Evolutionary conservation across 2,113 vertebrate genomes (phyloP).

Genomic region (Chloroceryle aenea): DNA sequence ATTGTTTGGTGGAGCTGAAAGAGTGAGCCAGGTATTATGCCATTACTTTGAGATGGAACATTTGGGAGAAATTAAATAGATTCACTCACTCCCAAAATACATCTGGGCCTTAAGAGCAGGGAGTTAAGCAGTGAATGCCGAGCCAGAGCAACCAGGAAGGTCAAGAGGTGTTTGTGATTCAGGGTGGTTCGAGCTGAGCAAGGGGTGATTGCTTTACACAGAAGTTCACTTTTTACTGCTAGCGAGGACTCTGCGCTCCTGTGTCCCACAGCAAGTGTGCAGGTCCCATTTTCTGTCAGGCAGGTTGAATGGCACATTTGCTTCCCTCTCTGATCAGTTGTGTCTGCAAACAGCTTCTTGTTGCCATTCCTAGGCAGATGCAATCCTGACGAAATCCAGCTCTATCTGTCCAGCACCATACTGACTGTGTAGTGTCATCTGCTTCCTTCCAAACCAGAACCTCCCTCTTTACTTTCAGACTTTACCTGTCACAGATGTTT

Average conservation of each 20-base stretch:
- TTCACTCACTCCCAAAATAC: conserved; percentile 28
- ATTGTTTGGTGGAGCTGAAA: conserved; percentile 26
- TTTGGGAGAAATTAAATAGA: conserved; percentile 18
- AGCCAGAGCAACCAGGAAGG: neutral
- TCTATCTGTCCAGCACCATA: neutral
- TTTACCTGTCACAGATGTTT: neutral
- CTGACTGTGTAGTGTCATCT: neutral
- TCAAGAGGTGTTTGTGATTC: neutral
- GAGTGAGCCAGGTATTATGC: conserved; percentile 47
- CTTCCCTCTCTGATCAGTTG: neutral
- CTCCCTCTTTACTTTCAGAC: neutral
- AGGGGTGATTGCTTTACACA: neutral
- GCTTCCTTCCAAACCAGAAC: neutral
- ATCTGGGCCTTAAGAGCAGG: neutral
- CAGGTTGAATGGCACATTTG: neutral
- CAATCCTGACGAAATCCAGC: neutral
- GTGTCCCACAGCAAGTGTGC: neutral
- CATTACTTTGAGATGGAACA: conserved; percentile 15
- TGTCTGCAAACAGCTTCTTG: neutral
- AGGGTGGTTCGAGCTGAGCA: neutral
- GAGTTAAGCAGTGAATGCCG: neutral
- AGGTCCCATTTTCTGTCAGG: neutral
- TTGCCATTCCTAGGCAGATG: neutral
- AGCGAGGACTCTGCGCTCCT: neutral
- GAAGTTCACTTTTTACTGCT: neutral